Percentiles rank a stretch among this genome's conserved stretches.
Evolutionary conservation across 2,113 vertebrate genomes (phyloP).

Genomic region (Pyxicephalus adspersus): DNA sequence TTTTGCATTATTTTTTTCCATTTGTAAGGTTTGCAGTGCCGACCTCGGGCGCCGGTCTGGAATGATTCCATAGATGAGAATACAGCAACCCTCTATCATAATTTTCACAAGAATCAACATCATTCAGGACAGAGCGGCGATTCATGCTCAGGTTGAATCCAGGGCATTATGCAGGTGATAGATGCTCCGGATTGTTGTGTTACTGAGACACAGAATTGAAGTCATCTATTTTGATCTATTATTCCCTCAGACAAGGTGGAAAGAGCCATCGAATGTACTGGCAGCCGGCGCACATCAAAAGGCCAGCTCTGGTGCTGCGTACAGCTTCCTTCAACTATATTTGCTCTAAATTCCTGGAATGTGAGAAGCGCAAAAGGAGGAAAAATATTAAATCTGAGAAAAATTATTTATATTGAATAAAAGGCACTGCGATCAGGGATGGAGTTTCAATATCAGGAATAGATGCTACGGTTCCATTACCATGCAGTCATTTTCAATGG

Average conservation of each 20-base stretch:
- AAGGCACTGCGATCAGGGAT: too few relatives aligned
- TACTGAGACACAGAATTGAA: conserved; percentile 25
- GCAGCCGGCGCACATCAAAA: conserved; percentile 27
- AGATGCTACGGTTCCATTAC: too few relatives aligned
- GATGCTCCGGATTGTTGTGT: conserved; percentile 33
- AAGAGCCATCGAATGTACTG: conserved; percentile 27
- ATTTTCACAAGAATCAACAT: conserved; percentile 18
- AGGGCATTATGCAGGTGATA: conserved; percentile 24
- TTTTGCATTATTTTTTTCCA: too few relatives aligned
- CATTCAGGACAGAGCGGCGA: neutral
- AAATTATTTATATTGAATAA: too few relatives aligned
- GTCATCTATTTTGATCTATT: conserved; percentile 47
- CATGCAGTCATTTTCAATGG: too few relatives aligned
- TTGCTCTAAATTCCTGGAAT: conserved; percentile 13
- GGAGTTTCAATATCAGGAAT: too few relatives aligned
- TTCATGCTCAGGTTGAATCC: neutral
- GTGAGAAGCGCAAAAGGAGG: neutral
- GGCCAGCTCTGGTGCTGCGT: neutral
- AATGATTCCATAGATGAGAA: neutral
- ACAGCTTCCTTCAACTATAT: conserved; percentile 3
- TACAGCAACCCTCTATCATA: neutral
- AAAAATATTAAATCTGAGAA: too few relatives aligned
- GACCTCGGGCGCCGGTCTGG: neutral
- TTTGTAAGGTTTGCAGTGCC: neutral
- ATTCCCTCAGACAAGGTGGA: conserved; percentile 37